Evolutionary conservation across 2,113 vertebrate genomes (phyloP), one percentile per base, ranked within the genome.

Genomic region (Electrona antarctica): DNA sequence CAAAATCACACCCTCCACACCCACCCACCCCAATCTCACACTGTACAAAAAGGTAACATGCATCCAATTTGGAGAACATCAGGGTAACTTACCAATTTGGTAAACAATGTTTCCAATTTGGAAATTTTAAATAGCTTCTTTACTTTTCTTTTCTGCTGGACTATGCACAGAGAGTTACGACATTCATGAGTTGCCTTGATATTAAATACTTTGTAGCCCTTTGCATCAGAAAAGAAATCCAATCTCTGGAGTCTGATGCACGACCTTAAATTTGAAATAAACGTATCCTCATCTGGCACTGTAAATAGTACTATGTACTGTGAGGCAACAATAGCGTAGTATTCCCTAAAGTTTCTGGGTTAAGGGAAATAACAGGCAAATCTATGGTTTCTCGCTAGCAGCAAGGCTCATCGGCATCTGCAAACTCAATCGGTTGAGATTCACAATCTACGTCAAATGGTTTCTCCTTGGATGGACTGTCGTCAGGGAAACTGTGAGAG

Each of bases 41-140:
- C 80, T 82, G 74, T 84, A 88, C 75, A 83, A 83, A 92, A 67
- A 84, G 82, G 50, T 88, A 77, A 87, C 33, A 84, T 45, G 65
- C 88, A 93, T 95, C 94, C 93, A 94, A 94, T 94, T 94, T 93
- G 95, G 95, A 95, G 95, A 95, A 94, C 92, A 93, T 91, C 82
- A 87, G 83, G 52, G 48, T 89, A 91, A 94, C 93, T 96, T 98
- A 97, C 97, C 98, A 97, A 98, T 98, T 96, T 98, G 97, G 97
- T 97, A 98, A 97, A 96, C 82, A 92, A 94, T 92, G 94, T 95
- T 99, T 98, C 98, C 98, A 98, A 96, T 98, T 95, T 98, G 97
- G 97, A 98, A 41, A 98, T 93, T 81, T 91, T 92, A 93, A 80
- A 92, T 81, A 85, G 87, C 85, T 95, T 91, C 33, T 41, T 6